A percentile compares a stretch with the other conserved stretches of the same genome.
Evolutionary conservation across 1,140 invertebrate genomes (phyloP).

Genomic region (Onthophagus taurus): DNA sequence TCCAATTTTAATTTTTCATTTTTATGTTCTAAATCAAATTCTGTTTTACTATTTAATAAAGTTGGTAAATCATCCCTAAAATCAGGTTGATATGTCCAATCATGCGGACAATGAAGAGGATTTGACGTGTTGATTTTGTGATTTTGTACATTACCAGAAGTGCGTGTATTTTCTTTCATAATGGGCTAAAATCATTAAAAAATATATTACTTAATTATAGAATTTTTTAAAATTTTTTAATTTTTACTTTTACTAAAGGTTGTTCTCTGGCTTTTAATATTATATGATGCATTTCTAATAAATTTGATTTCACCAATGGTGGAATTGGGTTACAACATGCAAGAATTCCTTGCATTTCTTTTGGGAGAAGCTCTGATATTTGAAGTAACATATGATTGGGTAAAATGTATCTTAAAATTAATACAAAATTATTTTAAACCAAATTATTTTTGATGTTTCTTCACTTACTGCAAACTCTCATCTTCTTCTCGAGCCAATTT

Average conservation of each 20-base stretch:
- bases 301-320: slow-evolving; percentile 68
- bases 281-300: slow-evolving; percentile 67
- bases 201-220: slow-evolving; percentile 17
- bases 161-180: slow-evolving; percentile 41
- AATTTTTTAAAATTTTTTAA: slow-evolving; percentile 17
- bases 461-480: slow-evolving; percentile 68
- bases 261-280: slow-evolving; percentile 66
- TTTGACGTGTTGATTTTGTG: slow-evolving; percentile 43
- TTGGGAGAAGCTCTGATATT: slow-evolving; percentile 81
- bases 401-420: slow-evolving; percentile 67
- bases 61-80: slow-evolving; percentile 52
- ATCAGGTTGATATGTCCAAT: slow-evolving; percentile 52
- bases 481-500: slow-evolving; percentile 74
- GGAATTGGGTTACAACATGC: slow-evolving; percentile 93
- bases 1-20: slow-evolving; percentile 1
- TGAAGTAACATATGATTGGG: slow-evolving; percentile 93
- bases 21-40: neutral
- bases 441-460: neutral
- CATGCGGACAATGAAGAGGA: slow-evolving; percentile 56
- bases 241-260: slow-evolving; percentile 53
- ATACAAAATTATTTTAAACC: slow-evolving; percentile 9
- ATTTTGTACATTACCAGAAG: slow-evolving; percentile 40
- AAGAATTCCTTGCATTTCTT: slow-evolving; percentile 87
- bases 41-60: slow-evolving; percentile 25
- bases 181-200: slow-evolving; percentile 35